Conservation (phyloP, 1,140 invertebrate genomes). For the Chlorops oryzae region DNA sequence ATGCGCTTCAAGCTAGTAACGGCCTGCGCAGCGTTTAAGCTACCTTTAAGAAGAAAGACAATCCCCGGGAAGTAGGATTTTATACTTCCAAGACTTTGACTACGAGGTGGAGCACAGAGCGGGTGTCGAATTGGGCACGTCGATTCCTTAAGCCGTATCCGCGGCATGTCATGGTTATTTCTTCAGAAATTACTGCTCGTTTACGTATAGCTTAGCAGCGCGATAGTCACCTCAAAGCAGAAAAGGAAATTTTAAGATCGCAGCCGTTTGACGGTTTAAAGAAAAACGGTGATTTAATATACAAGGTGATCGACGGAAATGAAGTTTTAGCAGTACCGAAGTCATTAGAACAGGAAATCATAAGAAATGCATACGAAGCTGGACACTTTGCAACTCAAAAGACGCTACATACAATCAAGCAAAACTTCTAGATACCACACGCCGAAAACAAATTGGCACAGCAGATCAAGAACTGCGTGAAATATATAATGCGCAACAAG, state of each 20-base stretch:
- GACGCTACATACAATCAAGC: neutral
- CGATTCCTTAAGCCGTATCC: no score
- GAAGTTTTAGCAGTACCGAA: constrained; percentile 1
- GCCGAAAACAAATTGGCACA: constrained; percentile 6
- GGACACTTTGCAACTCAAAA: neutral
- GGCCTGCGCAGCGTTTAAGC: no score
- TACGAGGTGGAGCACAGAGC: no score
- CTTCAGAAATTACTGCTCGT: no score
- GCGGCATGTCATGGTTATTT: no score
- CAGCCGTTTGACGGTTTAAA: neutral
- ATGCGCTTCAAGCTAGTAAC: no score
- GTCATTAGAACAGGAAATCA: constrained; percentile 4
- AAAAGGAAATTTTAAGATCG: neutral
- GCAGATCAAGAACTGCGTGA: constrained; percentile 31
- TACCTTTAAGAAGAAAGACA: no score
- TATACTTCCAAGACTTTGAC: no score
- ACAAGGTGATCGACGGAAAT: neutral
- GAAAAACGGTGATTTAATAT: neutral
- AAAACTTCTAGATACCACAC: neutral
- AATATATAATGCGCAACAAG: constrained; percentile 16
- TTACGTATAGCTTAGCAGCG: no score
- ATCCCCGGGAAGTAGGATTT: no score
- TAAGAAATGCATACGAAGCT: neutral
- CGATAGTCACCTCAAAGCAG: no score
- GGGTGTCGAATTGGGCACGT: no score